Base-by-base conservation (phyloP, 2,888 invertebrate genomes). In the Caenorhabditis virilis region DNA sequence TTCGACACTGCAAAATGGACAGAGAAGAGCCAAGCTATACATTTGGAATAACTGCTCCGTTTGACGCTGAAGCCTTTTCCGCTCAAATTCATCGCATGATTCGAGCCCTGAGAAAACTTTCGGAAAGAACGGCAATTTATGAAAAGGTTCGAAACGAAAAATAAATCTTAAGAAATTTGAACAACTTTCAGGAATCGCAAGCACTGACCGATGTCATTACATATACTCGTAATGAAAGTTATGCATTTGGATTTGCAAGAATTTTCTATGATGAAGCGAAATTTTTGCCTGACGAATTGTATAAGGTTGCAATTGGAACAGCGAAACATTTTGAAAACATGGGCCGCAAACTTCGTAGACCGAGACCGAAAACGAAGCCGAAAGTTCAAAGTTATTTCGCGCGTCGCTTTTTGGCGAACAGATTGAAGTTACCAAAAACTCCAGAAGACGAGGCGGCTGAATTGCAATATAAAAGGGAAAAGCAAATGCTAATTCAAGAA, bases 41-140 rank as follows among this genome's bases (percentile, higher is more conserved):
- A 38, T 38, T 38, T 38, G 11, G 11, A 9, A 38, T 6, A 38
- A 30, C 13, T 30, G 30, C 30, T 9, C 13, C 30, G 13, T n/a
- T 23, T 15, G n/a, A 26, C 13, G 9, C 3, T 27, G 43, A 45
- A 45, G 26, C 43, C 1, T 9, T 45, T 6, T 26, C 27, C 2
- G 18, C 18, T 2, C 26, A 16, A 7, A 18, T 27, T 23, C 23
- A 45, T 9, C 2, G 51, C 13, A 35, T 64, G 54, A 7, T 46
- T 15, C 49, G 64, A 7, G 58, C 54, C n/a, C 26, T 64, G 15
- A 50, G 58, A 1, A 64, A 58, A 30, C 47, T 58, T 11, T 41
- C 49, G 0, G 64, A 58, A 2, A 26, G 58, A 16, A 15, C 35
- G 2, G 13, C 41, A 9, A 6, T 54, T 1, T 58, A 54, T 26